phyloP scores from a whole-genome alignment of 2,888 invertebrate species.

The Acanthococcus lagerstroemiae region DNA sequence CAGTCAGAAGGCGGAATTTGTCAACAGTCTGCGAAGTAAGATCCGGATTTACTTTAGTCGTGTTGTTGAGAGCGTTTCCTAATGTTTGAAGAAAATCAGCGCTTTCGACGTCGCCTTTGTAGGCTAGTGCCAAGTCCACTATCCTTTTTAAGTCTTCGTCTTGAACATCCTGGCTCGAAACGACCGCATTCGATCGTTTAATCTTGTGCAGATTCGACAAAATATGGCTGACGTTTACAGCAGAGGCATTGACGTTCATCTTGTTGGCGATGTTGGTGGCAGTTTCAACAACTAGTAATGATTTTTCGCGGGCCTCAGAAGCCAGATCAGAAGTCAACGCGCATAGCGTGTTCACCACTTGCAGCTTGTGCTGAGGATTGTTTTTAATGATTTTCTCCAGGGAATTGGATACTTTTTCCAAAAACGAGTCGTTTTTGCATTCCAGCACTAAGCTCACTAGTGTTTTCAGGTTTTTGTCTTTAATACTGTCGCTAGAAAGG shows the following conservation, averaged over 20 bases:
- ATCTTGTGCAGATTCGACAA: slow-evolving; percentile 38
- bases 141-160: slow-evolving; percentile 7
- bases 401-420: not conserved
- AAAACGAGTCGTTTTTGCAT: not conserved
- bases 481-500: not conserved
- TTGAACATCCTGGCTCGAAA: not conserved
- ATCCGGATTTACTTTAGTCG: not conserved
- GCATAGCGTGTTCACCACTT: not conserved
- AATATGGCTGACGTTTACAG: slow-evolving; percentile 44
- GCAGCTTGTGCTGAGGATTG: not conserved
- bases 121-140: not conserved
- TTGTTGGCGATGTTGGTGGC: slow-evolving; percentile 37
- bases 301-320: not conserved
- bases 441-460: not conserved
- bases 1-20: not conserved
- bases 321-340: not conserved
- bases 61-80: not conserved
- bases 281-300: not conserved
- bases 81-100: not conserved
- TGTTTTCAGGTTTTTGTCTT: not conserved
- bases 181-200: not conserved
- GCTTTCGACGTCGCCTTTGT: not conserved
- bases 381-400: not conserved
- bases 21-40: not conserved
- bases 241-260: slow-evolving; percentile 41